Base-by-base conservation (phyloP, 2,888 invertebrate genomes). In the Eutolmus rufibarbis region DNA sequence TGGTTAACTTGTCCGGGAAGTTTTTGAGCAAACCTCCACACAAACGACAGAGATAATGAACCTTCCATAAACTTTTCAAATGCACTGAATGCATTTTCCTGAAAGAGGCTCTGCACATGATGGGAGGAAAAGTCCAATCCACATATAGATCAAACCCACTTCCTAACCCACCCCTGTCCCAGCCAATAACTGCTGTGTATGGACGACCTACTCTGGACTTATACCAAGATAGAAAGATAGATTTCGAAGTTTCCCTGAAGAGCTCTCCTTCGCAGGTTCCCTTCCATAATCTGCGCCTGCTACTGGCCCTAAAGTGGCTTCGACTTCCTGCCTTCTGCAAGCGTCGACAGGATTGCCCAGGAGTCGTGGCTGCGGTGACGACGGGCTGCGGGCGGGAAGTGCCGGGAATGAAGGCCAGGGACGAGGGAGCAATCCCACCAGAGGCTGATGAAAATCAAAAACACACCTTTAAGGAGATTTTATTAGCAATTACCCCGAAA, bases 391-490 rank as follows among this genome's bases (percentile, higher is more conserved):
- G 66, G 66, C 66, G 12, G 23, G 66, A 9, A 46, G 16, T 0
- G 16, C 14, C 7, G 51, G 51, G 19, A 51, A 16, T 12, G 37
- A 37, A 46, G 16, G 14, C 4, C 14, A 14, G 19, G 51, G 19
- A 51, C n/a, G 7, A n/a, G 7, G n/a, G 8, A 51, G n/a, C 51
- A 66, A 66, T 66, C 12, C 28, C 28, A 66, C 19, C 66, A 76
- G 76, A 37, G 76, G 37, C 76, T 76, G 76, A 76, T 76, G 23
- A 76, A 37, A 76, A 76, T 76, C 76, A 37, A 76, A 76, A 34
- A 34, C 34, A 37, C 76, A 76, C 76, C 76, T 37, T 76, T 37
- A 76, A 76, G 74, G n/a, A 74, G 76, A 76, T 76, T 76, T 76
- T 76, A 76, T 76, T 76, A 76, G 34, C 76, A 37, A 76, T 37